Percentiles rank a stretch among this genome's conserved stretches.
Conservation (phyloP, 2,797 vertebrate genomes). For the Pseudomugil tenellus region DNA sequence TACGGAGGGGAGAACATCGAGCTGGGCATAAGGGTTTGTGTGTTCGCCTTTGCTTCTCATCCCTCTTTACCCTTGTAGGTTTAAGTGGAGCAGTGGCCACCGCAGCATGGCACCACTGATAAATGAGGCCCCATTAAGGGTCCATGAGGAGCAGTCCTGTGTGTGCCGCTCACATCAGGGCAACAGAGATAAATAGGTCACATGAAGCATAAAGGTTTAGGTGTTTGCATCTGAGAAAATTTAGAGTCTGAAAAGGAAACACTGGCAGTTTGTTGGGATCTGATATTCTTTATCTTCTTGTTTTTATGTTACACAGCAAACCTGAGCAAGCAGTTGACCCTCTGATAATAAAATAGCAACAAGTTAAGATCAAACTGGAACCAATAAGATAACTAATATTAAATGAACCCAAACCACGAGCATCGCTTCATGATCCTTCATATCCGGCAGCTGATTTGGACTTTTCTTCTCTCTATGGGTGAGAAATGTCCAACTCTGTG, state of each 20-base stretch:
- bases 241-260: not conserved
- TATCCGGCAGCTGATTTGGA: not conserved
- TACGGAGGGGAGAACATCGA: slow-evolving; percentile 99
- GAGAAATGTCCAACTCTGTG: too few relatives aligned
- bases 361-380: not conserved
- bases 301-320: not conserved
- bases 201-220: slow-evolving; percentile 22
- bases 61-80: slow-evolving; percentile 47
- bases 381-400: not conserved
- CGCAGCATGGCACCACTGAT: slow-evolving; percentile 56
- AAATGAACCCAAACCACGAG: not conserved
- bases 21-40: slow-evolving; percentile 96
- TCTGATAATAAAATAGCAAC: too few relatives aligned
- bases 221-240: slow-evolving; percentile 10
- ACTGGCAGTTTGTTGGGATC: not conserved
- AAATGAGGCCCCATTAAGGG: slow-evolving; percentile 69
- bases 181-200: slow-evolving; percentile 66
- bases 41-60: slow-evolving; percentile 41
- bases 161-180: slow-evolving; percentile 45
- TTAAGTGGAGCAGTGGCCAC: slow-evolving; percentile 64
- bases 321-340: not conserved
- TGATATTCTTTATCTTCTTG: too few relatives aligned
- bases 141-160: slow-evolving; percentile 50
- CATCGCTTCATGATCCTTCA: not conserved
- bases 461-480: not conserved